Base-by-base conservation (phyloP, 2,888 invertebrate genomes). In the Lasiommata megera region DNA sequence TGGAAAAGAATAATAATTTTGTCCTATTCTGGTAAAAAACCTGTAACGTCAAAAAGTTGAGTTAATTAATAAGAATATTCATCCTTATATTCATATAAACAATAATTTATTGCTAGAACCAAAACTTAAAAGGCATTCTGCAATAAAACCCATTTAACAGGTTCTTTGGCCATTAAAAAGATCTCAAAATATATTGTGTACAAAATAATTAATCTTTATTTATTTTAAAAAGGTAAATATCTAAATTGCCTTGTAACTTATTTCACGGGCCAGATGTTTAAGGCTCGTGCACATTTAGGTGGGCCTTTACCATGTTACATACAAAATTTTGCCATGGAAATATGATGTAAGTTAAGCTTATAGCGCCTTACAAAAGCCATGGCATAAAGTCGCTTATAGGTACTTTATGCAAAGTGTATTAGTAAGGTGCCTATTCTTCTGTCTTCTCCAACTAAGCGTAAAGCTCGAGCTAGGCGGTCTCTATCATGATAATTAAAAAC, bases 91-190 rank as follows among this genome's bases (percentile, higher is more conserved):
- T 52, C 47, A 44, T 3, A 50, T 40, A 47, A 53, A 43, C n/a
- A 23, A 18, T 9, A 44, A 53, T 43, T 46, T 55, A 61, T 54
- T 56, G 56, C 59, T 51, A 56, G 31, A 56, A 44, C 54, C 63
- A 56, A n/a, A n/a, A 61, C 60, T 60, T 56, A 61, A 62, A 61
- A 52, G 61, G 63, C 61, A 65, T 53, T 53, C 38, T 41, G 29
- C 43, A 55, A 52, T 54, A 54, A 58, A 61, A 52, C 36, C 37
- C 38, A 50, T n/a, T 17, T 47, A 48, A 40, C 41, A 44, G 54
- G 58, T 54, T 50, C 43, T 50, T 43, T 56, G 50, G 56, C 36
- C 37, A 48, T 43, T 54, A 54, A 54, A 17, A 41, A 52, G 38
- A 58, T 60, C 48, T 62, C 56, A 60, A 54, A 61, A 56, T 54